phyloP scores from a whole-genome alignment of 2,888 invertebrate genomes.

The Agonopterix subpropinquella region DNA sequence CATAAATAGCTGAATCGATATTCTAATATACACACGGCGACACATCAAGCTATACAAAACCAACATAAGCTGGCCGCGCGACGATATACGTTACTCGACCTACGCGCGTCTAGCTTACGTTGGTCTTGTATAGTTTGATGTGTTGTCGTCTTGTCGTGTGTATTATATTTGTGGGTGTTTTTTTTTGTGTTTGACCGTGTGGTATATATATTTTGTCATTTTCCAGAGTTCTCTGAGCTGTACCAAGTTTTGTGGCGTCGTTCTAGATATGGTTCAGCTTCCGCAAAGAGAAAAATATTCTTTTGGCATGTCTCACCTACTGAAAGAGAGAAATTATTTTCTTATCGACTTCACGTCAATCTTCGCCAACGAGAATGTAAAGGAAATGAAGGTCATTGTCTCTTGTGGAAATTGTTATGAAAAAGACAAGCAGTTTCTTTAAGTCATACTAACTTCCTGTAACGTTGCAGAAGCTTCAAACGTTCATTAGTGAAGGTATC shows the following conservation, averaged over 20 bases:
- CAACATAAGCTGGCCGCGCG: not conserved
- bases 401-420: not conserved
- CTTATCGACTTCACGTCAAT: slow-evolving; percentile 22
- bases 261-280: not conserved
- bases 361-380: slow-evolving; percentile 11
- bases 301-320: slow-evolving; percentile 23
- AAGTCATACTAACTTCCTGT: not conserved
- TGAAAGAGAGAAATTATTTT: slow-evolving; percentile 15
- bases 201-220: not conserved
- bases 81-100: no score
- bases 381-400: not conserved
- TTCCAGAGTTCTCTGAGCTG: not conserved
- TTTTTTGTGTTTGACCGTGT: no score
- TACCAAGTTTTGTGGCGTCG: not conserved
- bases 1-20: not conserved
- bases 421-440: not conserved
- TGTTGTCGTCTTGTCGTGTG: no score
- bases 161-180: no score
- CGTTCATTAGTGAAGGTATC: slow-evolving; percentile 41
- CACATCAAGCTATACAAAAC: no score
- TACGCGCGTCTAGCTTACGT: no score
- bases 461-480: slow-evolving; percentile 27
- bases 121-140: no score
- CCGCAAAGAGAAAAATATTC: not conserved
- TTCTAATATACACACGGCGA: not conserved